phyloP scores from a whole-genome alignment of 2,113 vertebrate species.

The Suncus etruscus region DNA sequence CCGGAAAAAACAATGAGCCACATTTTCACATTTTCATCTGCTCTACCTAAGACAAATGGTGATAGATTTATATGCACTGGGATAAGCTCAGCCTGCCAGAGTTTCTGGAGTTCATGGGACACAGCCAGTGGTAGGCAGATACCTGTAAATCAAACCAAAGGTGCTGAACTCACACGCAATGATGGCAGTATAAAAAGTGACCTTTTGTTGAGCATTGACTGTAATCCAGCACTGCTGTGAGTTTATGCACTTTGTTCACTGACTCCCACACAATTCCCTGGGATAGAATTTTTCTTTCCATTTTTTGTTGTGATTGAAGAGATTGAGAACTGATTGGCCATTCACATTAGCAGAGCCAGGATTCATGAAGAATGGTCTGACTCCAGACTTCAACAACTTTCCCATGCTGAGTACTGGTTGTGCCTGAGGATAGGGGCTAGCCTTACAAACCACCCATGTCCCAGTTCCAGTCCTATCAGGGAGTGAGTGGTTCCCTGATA shows the following conservation, averaged over 20 bases:
- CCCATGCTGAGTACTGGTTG: not conserved
- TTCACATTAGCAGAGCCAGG: not conserved
- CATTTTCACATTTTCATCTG: slow-evolving; percentile 28
- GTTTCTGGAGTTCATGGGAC: not conserved
- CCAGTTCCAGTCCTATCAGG: not conserved
- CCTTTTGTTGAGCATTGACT: not conserved
- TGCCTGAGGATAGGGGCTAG: not conserved
- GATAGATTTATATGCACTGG: no score
- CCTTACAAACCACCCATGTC: not conserved
- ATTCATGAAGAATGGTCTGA: not conserved
- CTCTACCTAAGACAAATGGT: no score
- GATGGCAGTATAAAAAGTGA: not conserved
- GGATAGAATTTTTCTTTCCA: not conserved
- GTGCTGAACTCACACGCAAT: not conserved
- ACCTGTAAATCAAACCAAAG: slow-evolving; percentile 35
- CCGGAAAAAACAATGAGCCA: slow-evolving; percentile 52
- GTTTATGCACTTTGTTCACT: not conserved
- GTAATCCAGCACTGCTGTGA: not conserved
- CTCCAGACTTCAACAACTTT: not conserved
- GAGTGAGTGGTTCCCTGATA: no score
- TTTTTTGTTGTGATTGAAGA: slow-evolving; percentile 20
- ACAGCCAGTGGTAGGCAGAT: not conserved
- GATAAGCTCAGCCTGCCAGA: not conserved
- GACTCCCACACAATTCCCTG: not conserved
- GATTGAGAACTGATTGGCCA: not conserved